phyloP scores from a whole-genome alignment of 35 echinoderm and acorn worm species.

The Apostichopus japonicus region DNA sequence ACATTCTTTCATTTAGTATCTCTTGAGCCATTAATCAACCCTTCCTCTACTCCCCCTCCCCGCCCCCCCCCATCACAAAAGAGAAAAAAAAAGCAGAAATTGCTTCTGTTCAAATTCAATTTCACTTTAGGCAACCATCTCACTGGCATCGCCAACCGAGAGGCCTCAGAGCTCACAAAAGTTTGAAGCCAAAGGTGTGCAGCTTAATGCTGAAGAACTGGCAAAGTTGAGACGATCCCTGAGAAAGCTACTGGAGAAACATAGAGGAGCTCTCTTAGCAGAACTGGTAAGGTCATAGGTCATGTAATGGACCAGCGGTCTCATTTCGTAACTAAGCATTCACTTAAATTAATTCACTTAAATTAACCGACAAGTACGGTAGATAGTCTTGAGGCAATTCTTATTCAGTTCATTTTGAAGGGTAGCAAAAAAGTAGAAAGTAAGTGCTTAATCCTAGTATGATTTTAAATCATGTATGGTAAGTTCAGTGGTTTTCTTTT shows the following conservation, averaged over 20 bases:
- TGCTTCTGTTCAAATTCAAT: neutral
- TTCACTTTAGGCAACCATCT: constrained; percentile 33
- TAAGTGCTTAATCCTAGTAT: no score
- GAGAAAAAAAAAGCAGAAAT: no score
- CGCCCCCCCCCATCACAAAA: no score
- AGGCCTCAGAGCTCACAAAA: constrained; percentile 44
- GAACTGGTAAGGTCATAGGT: constrained; percentile 64
- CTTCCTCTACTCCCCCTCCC: no score
- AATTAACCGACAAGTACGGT: no score
- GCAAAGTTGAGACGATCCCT: constrained; percentile 72
- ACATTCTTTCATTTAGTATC: neutral
- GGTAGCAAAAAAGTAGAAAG: neutral
- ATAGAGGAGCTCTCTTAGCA: constrained; percentile 59
- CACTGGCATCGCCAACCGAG: constrained; percentile 57
- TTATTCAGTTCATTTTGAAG: neutral
- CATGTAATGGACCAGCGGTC: no score
- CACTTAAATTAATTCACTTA: no score
- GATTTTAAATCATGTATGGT: no score
- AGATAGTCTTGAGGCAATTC: no score
- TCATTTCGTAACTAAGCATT: no score
- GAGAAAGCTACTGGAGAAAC: constrained; percentile 71
- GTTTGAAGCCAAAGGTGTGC: constrained; percentile 27
- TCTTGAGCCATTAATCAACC: no score
- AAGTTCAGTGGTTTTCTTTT: no score
- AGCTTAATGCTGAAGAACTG: constrained; percentile 66